Conservation (phyloP, 2,113 vertebrate genomes). For the Picathartes gymnocephalus region DNA sequence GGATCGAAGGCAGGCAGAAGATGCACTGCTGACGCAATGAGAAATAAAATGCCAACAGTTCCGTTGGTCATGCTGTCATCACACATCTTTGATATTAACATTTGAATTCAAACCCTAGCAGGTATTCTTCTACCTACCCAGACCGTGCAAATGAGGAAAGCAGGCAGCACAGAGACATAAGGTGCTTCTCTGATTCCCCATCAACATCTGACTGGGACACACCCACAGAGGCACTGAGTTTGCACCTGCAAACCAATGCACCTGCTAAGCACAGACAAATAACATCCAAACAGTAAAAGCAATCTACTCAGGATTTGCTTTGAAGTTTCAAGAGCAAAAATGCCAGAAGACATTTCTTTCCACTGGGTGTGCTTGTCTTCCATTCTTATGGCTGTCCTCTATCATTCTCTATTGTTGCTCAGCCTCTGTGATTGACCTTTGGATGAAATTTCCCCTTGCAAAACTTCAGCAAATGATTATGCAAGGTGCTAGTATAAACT, state of each 20-base stretch:
- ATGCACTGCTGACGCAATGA: not conserved
- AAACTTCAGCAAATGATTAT: not conserved
- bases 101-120: not conserved
- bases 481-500: not conserved
- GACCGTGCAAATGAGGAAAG: not conserved
- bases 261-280: not conserved
- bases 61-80: not conserved
- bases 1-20: not conserved
- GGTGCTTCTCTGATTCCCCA: not conserved
- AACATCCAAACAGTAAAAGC: not conserved
- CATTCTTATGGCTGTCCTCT: not conserved
- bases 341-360: not conserved
- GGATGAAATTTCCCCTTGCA: not conserved
- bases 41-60: not conserved
- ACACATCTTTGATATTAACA: not conserved
- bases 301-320: not conserved
- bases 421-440: not conserved
- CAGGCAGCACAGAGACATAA: not conserved
- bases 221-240: rapidly evolving
- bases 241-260: not conserved
- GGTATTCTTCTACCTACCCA: not conserved
- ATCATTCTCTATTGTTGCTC: not conserved
- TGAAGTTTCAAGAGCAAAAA: not conserved
- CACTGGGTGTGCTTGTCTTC: not conserved
- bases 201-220: rapidly evolving